Conservation (phyloP, 2,113 vertebrate species). For the Antechinus stuartii region DNA sequence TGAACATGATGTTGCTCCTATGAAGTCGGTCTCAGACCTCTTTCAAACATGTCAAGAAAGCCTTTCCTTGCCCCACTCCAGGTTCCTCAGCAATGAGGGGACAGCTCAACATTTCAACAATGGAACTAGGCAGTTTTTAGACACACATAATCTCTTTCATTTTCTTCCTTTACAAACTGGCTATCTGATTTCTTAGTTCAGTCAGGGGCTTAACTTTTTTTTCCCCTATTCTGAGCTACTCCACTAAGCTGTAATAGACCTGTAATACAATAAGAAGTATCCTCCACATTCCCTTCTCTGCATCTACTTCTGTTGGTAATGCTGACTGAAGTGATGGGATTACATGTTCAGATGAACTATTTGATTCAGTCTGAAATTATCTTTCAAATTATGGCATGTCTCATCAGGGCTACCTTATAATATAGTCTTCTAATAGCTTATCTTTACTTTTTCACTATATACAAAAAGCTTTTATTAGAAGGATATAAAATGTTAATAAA, state of each 20-base stretch:
- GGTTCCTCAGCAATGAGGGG: background rate
- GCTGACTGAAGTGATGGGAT: accelerated
- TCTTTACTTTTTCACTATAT: background rate
- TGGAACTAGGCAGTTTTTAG: background rate
- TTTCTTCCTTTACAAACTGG: background rate
- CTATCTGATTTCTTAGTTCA: background rate
- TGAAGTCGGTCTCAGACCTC: background rate
- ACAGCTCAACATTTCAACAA: background rate
- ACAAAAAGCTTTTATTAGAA: background rate
- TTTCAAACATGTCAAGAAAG: background rate
- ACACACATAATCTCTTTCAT: background rate
- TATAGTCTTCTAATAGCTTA: background rate
- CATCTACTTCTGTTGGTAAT: background rate
- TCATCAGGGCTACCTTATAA: background rate
- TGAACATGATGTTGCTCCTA: background rate
- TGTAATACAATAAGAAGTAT: accelerated
- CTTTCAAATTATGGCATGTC: accelerated
- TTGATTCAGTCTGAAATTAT: background rate
- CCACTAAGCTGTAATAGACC: background rate
- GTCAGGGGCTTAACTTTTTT: background rate
- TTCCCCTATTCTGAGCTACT: background rate
- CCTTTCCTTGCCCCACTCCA: accelerated
- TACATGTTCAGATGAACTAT: background rate
- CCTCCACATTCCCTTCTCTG: background rate
- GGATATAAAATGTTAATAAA: background rate